Base-by-base conservation (phyloP, 2,888 invertebrate species). In the Entomobrya proxima region DNA sequence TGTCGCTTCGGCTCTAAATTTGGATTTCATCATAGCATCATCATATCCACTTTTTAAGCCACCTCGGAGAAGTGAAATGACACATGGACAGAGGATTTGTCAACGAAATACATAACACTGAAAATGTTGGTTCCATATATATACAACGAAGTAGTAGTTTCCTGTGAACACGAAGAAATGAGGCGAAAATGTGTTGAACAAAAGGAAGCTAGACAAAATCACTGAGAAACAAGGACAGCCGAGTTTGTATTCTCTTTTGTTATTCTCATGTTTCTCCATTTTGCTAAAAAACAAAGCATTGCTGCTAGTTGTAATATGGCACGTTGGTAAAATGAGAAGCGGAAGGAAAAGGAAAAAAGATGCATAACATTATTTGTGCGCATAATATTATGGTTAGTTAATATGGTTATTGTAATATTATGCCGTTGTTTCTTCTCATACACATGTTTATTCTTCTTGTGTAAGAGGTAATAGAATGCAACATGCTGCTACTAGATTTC, bases 401-500 rank as follows among this genome's bases (percentile, higher is more conserved):
- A 69, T 69, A 69, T 69, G 40, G 44, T 47, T 64, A 35, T 44
- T 69, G 44, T 24, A 44, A n/a, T 69, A 44, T 69, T 67, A 67
- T 67, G 67, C 67, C 40, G 11, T 50, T 64, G 64, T 64, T 52
- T 75, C 55, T 32, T 32, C 3, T 27, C 30, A n/a, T 58, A 11
- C 27, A 2, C 52, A 67, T 40, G 37, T 24, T 69, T 69, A 27
- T 44, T 24, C 37, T 40, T 15, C 15, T 4, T 47, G 47, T 13
- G 13, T 5, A 47, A 35, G 32, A 18, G 44, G n/a, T 47, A 24
- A 30, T 67, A 30, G 30, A 24, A 37, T 79, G 50, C 61, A 52
- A 44, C 72, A 76, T 69, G 52, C 44, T 37, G 55, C 69, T 78
- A 32, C 50, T 77, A 24, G 50, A 64, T 67, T 78, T 69, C 35